These are phyloP conservation scores for Etheostoma cragini DNA, from an alignment of 2,113 vertebrate genomes.

Conservation along the genomic window DNA sequence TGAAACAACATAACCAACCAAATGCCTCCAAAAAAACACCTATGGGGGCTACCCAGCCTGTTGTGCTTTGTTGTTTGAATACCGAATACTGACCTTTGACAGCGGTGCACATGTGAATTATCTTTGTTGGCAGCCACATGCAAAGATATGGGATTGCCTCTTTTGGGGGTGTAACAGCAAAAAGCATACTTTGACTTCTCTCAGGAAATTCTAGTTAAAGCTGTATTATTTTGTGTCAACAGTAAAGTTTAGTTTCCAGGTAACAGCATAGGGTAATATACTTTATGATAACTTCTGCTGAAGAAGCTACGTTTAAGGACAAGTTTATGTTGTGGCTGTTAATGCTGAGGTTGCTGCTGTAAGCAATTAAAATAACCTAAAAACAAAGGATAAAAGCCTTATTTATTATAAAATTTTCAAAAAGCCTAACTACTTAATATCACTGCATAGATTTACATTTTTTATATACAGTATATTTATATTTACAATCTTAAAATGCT, in stretches of 20 bases:
- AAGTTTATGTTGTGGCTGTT: slow-evolving; percentile 53
- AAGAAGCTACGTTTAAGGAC: slow-evolving; percentile 53
- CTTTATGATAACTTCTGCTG: slow-evolving; percentile 47
- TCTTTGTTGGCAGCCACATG: slow-evolving; percentile 32
- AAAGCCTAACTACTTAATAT: slow-evolving; percentile 19
- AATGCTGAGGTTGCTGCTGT: slow-evolving; percentile 58
- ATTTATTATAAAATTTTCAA: slow-evolving; percentile 22
- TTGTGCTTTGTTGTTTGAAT: slow-evolving; percentile 17
- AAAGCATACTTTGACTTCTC: slow-evolving; percentile 47
- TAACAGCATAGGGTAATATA: slow-evolving; percentile 39
- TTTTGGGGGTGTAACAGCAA: slow-evolving; percentile 50
- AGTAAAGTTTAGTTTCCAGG: slow-evolving; percentile 48
- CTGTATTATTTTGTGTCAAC: slow-evolving; percentile 53
- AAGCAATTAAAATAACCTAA: slow-evolving; percentile 64
- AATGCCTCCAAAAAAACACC: neutral
- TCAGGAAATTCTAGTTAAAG: slow-evolving; percentile 45
- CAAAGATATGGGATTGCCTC: slow-evolving; percentile 27
- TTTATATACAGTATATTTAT: neutral
- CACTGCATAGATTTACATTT: neutral
- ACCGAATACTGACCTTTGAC: slow-evolving; percentile 18
- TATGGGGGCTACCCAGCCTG: neutral
- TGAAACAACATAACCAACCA: neutral
- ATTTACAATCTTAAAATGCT: slow-evolving; percentile 15
- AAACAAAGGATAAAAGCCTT: slow-evolving; percentile 48
- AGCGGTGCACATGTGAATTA: slow-evolving; percentile 6